Evolutionary conservation across 2,113 vertebrate species (phyloP), one percentile per base, ranked within the genome.

Genomic region (Orcinus orca): DNA sequence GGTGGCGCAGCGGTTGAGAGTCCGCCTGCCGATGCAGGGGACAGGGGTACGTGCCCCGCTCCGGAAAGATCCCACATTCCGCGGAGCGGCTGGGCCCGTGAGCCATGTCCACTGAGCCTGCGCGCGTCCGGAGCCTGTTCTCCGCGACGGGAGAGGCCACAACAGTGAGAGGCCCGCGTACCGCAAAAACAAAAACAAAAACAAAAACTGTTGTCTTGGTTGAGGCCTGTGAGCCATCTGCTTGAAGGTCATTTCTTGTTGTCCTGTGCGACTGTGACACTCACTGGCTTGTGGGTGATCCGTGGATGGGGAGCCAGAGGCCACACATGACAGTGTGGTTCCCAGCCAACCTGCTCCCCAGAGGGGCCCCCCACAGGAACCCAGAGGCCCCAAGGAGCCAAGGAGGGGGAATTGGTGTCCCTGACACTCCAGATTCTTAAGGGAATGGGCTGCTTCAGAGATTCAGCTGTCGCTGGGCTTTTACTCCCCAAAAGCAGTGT

Each of bases 241-340:
- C 38, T 50, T 84, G 38, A 21, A 62, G 44, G 36, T 38, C 8
- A 17, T 38, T 62, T 90, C 13, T 85, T 47, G 44, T 50, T 6
- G 20, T 17, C 18, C 60, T 47, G 73, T 12, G 21, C 38, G 2
- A 26, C 0, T 15, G 21, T 9, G 2, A 26, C 0, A 15, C n/a
- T 79, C 87, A 29, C 6, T 23, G 55, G 41, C 60, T 31, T 5
- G 0, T 18, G 83, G 44, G 33, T 5, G 0, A 6, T 12, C 25
- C 2, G 44, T 1, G 1, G 15, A 31, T 5, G 14, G 5, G 63
- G 50, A 5, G 80, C 70, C 25, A 38, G 71, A 41, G 20, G 41
- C 38, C 44, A 26, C 58, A 41, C 0, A 60, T 17, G 31, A 25
- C 83, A 2, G 13, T 2, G 9, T 55, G 8, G n/a, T 17, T 58